Evolutionary conservation across 2,113 vertebrate genomes (phyloP).

Genomic region (Mormyrus iriodes): DNA sequence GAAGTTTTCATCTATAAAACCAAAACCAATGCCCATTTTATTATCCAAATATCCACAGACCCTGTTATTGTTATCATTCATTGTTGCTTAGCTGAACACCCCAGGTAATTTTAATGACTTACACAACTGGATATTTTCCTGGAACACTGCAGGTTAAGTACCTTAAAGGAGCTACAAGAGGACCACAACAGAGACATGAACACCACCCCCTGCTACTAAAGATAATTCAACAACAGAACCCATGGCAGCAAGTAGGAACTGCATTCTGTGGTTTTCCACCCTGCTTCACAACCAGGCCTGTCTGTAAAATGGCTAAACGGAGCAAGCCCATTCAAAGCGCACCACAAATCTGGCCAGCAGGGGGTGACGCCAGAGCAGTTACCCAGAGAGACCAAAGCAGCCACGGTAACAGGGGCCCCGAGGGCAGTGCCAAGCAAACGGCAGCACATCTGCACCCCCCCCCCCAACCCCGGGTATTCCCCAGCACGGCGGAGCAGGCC

Average conservation of each 20-base stretch:
- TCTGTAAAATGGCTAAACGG: not conserved
- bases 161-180: not conserved
- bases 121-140: not conserved
- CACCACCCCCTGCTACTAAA: not conserved
- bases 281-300: not conserved
- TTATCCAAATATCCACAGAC: not conserved
- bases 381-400: constrained; percentile 47
- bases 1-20: not conserved
- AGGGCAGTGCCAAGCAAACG: not conserved
- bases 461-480: not conserved
- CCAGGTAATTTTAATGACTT: not conserved
- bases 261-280: not conserved
- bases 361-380: constrained; percentile 33
- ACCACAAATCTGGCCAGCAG: not conserved
- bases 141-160: not conserved
- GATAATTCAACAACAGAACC: not conserved
- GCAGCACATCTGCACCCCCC: not conserved
- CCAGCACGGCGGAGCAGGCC: constrained; percentile 11
- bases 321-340: not conserved
- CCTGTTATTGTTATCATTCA: not conserved
- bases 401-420: constrained; percentile 34
- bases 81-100: not conserved
- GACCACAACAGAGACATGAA: not conserved
- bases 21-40: not conserved
- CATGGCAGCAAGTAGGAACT: not conserved